Conservation (phyloP, 2,113 vertebrate species). For the Salvelinus sp. region DNA sequence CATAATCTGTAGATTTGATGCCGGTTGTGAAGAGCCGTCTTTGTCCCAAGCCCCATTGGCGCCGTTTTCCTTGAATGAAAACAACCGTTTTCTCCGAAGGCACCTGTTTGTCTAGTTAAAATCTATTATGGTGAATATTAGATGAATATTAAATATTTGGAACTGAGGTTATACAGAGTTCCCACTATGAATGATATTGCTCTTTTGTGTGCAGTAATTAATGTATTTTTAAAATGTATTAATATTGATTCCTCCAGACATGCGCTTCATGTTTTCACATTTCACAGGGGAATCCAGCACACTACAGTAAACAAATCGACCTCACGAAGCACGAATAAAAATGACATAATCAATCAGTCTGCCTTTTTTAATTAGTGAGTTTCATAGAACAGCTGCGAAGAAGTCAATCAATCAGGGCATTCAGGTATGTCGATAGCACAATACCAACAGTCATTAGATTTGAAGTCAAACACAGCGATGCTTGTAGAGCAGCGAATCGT, state of each 20-base stretch:
- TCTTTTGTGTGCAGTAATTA: not conserved
- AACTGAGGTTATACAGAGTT: not conserved
- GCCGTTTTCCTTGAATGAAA: slow-evolving; percentile 31
- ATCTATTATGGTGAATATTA: too few species aligned
- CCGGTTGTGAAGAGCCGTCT: slow-evolving; percentile 30
- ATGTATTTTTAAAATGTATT: not conserved
- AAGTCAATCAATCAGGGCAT: slow-evolving; percentile 18
- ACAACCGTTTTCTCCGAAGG: not conserved
- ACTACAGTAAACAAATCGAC: slow-evolving; percentile 21
- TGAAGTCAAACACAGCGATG: slow-evolving; percentile 1
- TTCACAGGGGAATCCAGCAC: slow-evolving; percentile 5
- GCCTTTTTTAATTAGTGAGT: slow-evolving; percentile 33
- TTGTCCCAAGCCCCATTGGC: slow-evolving; percentile 27
- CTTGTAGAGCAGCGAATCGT: slow-evolving; percentile 9
- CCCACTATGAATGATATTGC: not conserved
- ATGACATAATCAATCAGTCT: slow-evolving; percentile 14
- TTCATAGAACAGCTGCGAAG: slow-evolving; percentile 25
- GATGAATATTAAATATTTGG: too few species aligned
- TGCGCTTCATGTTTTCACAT: slow-evolving; percentile 1
- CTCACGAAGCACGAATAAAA: slow-evolving; percentile 20
- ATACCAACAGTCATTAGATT: slow-evolving; percentile 12
- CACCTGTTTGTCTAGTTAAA: not conserved
- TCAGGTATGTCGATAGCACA: slow-evolving; percentile 8
- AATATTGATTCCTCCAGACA: not conserved
- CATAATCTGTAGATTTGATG: slow-evolving; percentile 42